phyloP scores from a whole-genome alignment of 2,797 vertebrate genomes.

The Myotis vivesi region DNA sequence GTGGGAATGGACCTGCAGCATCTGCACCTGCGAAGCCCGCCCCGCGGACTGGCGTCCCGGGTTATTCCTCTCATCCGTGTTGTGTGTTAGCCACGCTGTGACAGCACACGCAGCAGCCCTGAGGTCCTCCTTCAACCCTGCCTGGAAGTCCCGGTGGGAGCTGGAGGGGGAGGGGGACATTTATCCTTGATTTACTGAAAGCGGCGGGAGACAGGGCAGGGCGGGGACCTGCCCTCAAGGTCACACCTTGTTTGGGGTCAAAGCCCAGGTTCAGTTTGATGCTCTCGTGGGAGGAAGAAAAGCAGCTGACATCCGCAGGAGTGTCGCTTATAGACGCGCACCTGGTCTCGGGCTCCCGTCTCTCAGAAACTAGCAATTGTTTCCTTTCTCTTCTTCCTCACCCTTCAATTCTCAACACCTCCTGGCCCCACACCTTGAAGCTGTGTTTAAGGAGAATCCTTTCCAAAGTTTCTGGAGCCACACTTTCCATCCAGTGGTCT shows the following conservation, averaged over 20 bases:
- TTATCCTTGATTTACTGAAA: neutral
- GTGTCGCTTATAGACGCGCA: fast-evolving
- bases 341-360: neutral
- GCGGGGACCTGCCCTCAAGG: neutral
- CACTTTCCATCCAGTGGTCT: neutral
- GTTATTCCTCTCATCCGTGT: neutral
- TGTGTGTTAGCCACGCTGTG: fast-evolving
- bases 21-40: too few species aligned
- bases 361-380: neutral
- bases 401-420: neutral
- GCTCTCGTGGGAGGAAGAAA: neutral
- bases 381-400: neutral
- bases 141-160: neutral
- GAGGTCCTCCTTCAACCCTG: neutral
- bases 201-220: neutral
- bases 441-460: neutral
- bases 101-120: neutral
- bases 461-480: neutral
- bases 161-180: fast-evolving
- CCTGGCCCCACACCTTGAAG: neutral
- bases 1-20: neutral
- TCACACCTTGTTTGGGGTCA: neutral
- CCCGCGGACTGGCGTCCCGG: too few species aligned
- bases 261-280: neutral
- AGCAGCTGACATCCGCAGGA: fast-evolving